These are phyloP conservation scores for Forbesichthys papilliferus DNA, from an alignment of 2,113 vertebrate species.

Conservation along the genomic window DNA sequence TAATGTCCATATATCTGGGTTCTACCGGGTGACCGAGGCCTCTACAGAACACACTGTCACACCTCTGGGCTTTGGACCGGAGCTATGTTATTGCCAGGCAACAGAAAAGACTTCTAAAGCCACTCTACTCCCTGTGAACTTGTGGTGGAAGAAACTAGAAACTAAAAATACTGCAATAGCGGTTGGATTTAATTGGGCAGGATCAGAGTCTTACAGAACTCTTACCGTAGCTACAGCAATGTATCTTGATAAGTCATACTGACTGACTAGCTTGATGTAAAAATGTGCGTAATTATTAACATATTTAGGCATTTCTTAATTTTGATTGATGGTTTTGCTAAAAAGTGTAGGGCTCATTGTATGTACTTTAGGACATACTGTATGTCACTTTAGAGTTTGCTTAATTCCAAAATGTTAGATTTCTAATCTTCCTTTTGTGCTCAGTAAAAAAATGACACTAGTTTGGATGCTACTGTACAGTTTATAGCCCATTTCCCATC, in stretches of 20 bases:
- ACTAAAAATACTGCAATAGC: not conserved
- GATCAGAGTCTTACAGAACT: not conserved
- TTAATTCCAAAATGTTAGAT: no score
- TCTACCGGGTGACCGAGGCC: slow-evolving; percentile 52
- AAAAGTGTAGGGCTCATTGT: no score
- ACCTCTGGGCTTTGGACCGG: slow-evolving; percentile 49
- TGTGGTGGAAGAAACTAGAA: not conserved
- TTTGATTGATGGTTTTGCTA: no score
- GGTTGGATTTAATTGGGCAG: not conserved
- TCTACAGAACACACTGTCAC: slow-evolving; percentile 53
- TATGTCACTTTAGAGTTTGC: no score
- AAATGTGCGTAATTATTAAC: no score
- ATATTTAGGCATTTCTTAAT: no score
- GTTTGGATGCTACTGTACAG: slow-evolving; percentile 21
- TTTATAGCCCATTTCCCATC: slow-evolving; percentile 45
- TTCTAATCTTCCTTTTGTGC: no score
- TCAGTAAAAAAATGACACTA: not conserved
- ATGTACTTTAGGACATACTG: no score
- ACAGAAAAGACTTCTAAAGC: not conserved
- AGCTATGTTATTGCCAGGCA: slow-evolving; percentile 23
- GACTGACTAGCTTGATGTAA: no score
- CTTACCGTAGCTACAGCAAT: not conserved
- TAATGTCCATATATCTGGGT: slow-evolving; percentile 47
- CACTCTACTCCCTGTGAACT: not conserved
- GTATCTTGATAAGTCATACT: no score